A percentile compares a stretch with the other conserved stretches of the same genome.
Conservation (phyloP, 2,797 vertebrate genomes). For the Pseudocheirus occidentalis region DNA sequence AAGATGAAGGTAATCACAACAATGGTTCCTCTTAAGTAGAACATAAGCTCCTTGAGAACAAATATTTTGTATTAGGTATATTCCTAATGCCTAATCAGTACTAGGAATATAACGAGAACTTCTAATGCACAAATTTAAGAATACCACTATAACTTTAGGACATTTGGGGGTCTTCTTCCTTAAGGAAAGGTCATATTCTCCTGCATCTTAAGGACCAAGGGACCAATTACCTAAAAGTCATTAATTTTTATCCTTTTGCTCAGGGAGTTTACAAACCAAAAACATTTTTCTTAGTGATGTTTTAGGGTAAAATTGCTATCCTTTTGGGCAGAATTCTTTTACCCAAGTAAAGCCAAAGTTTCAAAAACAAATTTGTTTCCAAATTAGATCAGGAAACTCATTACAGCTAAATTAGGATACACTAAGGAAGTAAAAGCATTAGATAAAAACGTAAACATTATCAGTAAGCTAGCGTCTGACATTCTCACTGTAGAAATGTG, state of each 20-base stretch:
- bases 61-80: neutral
- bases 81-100: neutral
- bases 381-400: neutral
- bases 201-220: neutral
- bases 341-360: neutral
- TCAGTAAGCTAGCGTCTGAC: neutral
- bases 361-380: neutral
- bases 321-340: no score
- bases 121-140: neutral
- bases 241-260: neutral
- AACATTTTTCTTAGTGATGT: neutral
- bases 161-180: neutral
- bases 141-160: neutral
- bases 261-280: neutral
- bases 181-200: neutral
- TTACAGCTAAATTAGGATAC: neutral
- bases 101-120: neutral
- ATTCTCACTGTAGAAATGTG: neutral
- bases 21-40: neutral
- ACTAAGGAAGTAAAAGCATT: neutral
- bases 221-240: neutral
- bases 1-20: neutral
- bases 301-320: no score
- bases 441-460: neutral
- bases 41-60: neutral